Evolutionary conservation across 1,140 invertebrate species (phyloP), one percentile per base, ranked within the genome.

Genomic region (Amyelois transitella): DNA sequence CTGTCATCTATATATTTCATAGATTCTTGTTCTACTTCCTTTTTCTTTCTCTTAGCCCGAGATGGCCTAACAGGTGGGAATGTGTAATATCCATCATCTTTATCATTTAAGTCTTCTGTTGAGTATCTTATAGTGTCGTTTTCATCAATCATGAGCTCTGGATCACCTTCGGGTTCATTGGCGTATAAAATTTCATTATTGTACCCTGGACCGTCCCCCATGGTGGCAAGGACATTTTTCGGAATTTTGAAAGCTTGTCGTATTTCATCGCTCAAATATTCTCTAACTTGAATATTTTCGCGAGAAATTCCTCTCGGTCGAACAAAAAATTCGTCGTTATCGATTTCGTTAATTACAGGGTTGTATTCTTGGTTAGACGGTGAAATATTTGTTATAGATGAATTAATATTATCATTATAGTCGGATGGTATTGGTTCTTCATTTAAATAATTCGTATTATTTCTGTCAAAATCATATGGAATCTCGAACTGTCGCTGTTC

Each of bases 311-410:
- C 94, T 66, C 93, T 92, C 70, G 93, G 92, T 52, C 94, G 89
- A 44, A 96, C 85, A 77, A 96, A 96, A 86, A 96, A 96, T 85
- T 96, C 94, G 75, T 96, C 95, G 2, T 95, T 94, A 70, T 96
- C 92, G 54, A 96, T 94, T 86, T 96, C 94, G 81, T 96, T 94
- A 58, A 96, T 91, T 0, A 94, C 92, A 72, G 81, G 81, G 66
- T 77, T 84, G 67, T 79, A 81, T 75, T 87, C 81, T 77, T 82
- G 79, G 58, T 80, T 77, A 63, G 75, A 69, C 63, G 72, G 74
- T 74, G 80, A 81, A 53, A 81, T 66, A 43, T 78, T 64, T 7
- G 72, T 57, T 54, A 65, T 66, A 7, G 77, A 81, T 45, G 62
- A 21, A 48, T 74, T 71, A 14, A 51, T 53, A 12, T 62, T 52